Conservation (phyloP, 2,113 vertebrate species). For the Notarius lentiginosus region DNA sequence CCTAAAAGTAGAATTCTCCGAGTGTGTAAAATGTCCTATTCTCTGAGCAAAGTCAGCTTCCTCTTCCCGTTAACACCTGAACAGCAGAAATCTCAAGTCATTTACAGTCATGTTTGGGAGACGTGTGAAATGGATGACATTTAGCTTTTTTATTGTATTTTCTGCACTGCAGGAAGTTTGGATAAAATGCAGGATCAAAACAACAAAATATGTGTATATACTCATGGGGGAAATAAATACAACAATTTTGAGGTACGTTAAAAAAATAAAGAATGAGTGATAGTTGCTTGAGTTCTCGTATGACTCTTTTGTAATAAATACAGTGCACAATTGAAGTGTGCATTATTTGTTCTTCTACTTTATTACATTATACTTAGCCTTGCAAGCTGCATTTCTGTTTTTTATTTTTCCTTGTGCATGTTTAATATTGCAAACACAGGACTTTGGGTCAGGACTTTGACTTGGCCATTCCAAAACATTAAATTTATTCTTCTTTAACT, state of each 20-base stretch:
- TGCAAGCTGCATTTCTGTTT: background rate
- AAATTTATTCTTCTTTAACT: too few species aligned
- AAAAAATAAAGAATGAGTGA: conserved; percentile 20
- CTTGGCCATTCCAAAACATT: too few species aligned
- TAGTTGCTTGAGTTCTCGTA: background rate
- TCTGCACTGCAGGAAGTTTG: conserved; percentile 12
- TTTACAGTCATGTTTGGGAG: conserved; percentile 9
- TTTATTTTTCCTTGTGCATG: background rate
- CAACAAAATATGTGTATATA: conserved; percentile 16
- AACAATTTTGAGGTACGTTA: conserved; percentile 2
- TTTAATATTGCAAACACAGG: background rate
- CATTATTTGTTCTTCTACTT: background rate
- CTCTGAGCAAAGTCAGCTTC: background rate
- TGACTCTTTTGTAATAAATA: background rate
- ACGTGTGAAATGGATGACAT: background rate
- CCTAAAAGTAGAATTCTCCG: conserved; percentile 59
- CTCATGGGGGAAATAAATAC: conserved; percentile 16
- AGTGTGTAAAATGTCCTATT: conserved; percentile 46
- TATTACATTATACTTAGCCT: background rate
- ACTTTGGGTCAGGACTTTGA: too few species aligned
- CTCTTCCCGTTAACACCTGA: background rate
- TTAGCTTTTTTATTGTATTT: conserved; percentile 7
- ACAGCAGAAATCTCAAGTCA: background rate
- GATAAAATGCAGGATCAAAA: conserved; percentile 21
- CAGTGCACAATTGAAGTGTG: background rate